Conservation (phyloP, 1,140 invertebrate species). For the Ceratosolen fusciceps region DNA sequence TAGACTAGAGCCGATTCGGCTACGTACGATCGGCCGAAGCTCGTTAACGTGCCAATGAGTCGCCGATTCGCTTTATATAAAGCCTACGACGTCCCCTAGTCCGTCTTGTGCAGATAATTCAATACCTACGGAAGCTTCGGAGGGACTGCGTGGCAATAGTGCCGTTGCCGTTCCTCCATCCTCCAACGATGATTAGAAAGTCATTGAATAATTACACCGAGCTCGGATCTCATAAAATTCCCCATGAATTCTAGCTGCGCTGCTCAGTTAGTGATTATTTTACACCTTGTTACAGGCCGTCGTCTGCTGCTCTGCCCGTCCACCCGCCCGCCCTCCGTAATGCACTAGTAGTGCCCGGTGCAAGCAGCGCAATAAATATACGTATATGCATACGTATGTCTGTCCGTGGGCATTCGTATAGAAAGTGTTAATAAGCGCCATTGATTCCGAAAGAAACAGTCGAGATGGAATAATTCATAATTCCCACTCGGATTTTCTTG, state of each 20-base stretch:
- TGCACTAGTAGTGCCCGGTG: no score
- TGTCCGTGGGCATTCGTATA: no score
- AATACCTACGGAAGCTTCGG: background rate
- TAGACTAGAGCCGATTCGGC: no score
- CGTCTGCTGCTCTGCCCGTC: no score
- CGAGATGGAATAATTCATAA: no score
- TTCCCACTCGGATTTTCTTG: no score
- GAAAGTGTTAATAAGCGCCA: no score
- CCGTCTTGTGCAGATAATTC: background rate
- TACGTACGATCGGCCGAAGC: background rate
- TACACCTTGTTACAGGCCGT: background rate
- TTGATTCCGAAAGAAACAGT: no score
- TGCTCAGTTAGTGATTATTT: background rate
- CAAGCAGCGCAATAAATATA: no score
- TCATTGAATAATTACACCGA: background rate
- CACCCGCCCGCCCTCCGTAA: no score
- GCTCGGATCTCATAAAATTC: constrained; percentile 9
- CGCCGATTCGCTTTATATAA: background rate
- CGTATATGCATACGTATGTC: no score
- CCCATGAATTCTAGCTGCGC: background rate
- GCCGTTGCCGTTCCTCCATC: background rate
- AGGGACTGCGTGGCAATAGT: background rate
- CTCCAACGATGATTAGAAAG: background rate
- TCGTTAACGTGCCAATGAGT: background rate
- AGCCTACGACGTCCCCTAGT: background rate